Evolutionary conservation across 2,888 invertebrate species (phyloP).

Genomic region (Stratiomys singularior): DNA sequence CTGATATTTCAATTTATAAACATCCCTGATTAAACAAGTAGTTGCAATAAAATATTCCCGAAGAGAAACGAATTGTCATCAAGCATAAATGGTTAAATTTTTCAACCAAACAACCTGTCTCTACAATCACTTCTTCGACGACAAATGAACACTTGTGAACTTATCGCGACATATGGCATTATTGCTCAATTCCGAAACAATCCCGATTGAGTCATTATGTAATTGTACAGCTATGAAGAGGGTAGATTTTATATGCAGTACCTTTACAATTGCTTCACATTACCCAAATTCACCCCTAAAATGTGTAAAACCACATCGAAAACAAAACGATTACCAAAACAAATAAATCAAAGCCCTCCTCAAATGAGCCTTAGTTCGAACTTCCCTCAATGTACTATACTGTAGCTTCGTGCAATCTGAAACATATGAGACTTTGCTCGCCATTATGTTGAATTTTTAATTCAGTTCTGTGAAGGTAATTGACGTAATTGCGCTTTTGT

Average conservation of each 20-base stretch:
- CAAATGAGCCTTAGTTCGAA: neutral
- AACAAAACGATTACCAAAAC: slow-evolving; percentile 28
- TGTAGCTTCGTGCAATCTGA: neutral
- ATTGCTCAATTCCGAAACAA: slow-evolving; percentile 41
- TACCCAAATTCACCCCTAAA: neutral
- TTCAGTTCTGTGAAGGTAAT: slow-evolving; percentile 19
- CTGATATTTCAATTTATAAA: no score
- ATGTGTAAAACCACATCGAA: slow-evolving; percentile 19
- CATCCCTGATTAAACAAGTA: no score
- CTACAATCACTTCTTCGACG: neutral
- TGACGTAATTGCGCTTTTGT: slow-evolving; percentile 35
- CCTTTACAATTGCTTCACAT: neutral
- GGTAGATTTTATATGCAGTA: neutral
- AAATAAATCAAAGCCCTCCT: slow-evolving; percentile 38
- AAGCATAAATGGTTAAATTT: no score
- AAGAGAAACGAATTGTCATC: no score
- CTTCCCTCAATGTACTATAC: neutral
- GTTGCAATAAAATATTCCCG: no score
- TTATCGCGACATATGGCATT: slow-evolving; percentile 40
- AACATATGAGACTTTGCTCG: neutral
- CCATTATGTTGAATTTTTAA: slow-evolving; percentile 12
- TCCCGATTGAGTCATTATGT: slow-evolving; percentile 43
- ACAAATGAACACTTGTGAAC: slow-evolving; percentile 24
- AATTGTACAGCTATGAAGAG: slow-evolving; percentile 30
- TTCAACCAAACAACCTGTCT: neutral